These are phyloP conservation scores for Agelas oroides DNA, from an alignment of 37 sponge, comb jelly and placozoan genomes.

Conservation along the genomic window DNA sequence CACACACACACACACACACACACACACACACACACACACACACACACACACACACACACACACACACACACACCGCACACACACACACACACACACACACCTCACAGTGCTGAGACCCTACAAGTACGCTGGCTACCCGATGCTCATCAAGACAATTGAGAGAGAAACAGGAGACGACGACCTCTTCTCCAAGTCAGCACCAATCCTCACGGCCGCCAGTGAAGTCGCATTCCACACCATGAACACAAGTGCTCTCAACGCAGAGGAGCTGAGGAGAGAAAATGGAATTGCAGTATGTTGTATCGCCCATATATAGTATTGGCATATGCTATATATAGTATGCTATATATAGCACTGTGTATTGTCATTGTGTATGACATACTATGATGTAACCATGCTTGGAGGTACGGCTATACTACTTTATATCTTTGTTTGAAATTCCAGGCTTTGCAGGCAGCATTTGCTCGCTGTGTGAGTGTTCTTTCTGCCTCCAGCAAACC, in stretches of 20 bases:
- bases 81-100: too few relatives aligned
- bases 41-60: too few relatives aligned
- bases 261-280: conserved; percentile 95
- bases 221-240: conserved; percentile 95
- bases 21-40: too few relatives aligned
- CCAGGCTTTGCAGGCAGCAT: conserved; percentile 83
- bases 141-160: conserved; percentile 97
- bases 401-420: background rate
- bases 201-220: conserved; percentile 93
- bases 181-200: conserved; percentile 92
- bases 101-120: conserved; percentile 83
- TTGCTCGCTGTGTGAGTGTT: conserved; percentile 86
- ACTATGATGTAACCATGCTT: background rate
- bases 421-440: background rate
- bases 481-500: conserved; percentile 77
- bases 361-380: background rate
- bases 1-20: too few relatives aligned
- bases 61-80: too few relatives aligned
- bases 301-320: too few relatives aligned
- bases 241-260: conserved; percentile 94
- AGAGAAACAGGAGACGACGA: conserved; percentile 88
- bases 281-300: conserved; percentile 81
- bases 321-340: background rate
- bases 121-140: conserved; percentile 99
- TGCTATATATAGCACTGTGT: too few relatives aligned